A percentile compares a stretch with the other conserved stretches of the same genome.
These are phyloP conservation scores for Semaprochilodus insignis DNA, from an alignment of 2,797 vertebrate species.

Conservation along the genomic window DNA sequence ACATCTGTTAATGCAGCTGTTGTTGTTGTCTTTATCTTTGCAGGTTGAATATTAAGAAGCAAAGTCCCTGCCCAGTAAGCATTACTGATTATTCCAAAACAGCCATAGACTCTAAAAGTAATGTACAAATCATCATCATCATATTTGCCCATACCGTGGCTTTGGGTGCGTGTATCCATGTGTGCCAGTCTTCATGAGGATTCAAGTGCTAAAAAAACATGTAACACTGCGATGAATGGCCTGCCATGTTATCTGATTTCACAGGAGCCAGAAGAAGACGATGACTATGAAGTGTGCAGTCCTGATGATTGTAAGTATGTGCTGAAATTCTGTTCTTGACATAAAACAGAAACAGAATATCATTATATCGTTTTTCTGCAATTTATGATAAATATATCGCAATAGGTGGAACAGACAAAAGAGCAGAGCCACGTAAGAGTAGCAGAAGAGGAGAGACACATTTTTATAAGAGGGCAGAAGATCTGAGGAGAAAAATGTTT, in stretches of 20 bases:
- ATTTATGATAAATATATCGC: no score
- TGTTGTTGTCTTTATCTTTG: conserved; percentile 13
- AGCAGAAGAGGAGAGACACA: no score
- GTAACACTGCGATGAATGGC: not conserved
- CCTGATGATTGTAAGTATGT: conserved; percentile 74
- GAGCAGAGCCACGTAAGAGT: no score
- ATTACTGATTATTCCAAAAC: not conserved
- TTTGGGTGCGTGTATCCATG: not conserved
- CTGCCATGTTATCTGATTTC: conserved; percentile 46
- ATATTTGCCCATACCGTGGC: not conserved
- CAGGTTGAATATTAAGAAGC: conserved; percentile 61
- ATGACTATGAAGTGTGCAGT: conserved; percentile 80
- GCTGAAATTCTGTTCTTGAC: not conserved
- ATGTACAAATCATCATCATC: not conserved
- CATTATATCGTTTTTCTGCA: not conserved
- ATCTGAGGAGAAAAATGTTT: no score
- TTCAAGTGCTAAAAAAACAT: not conserved
- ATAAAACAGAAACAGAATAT: not conserved
- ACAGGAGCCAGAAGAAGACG: conserved; percentile 67
- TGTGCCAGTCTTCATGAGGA: not conserved
- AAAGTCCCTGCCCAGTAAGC: conserved; percentile 66
- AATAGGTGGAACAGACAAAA: no score
- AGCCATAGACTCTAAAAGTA: not conserved
- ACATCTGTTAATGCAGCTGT: not conserved
- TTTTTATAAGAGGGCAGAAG: no score